Evolutionary conservation across 2,888 invertebrate genomes (phyloP).

Genomic region (Tetropium fuscum): DNA sequence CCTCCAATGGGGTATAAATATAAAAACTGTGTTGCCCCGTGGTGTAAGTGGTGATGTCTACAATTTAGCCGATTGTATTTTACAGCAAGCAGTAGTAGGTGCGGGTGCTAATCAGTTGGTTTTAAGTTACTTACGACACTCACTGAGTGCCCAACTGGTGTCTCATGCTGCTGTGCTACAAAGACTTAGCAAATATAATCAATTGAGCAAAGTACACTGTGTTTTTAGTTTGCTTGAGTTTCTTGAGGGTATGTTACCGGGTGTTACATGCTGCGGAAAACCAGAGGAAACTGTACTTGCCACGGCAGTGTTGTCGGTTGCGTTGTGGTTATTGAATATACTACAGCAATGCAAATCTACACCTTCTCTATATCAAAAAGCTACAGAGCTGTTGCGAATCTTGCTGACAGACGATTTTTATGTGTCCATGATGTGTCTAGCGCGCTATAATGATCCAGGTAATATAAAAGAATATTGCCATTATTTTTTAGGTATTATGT

Average conservation of each 20-base stretch:
- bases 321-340: slow-evolving; percentile 85
- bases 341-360: slow-evolving; percentile 68
- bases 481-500: not conserved
- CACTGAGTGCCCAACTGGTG: slow-evolving; percentile 89
- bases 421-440: slow-evolving; percentile 85
- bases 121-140: slow-evolving; percentile 92
- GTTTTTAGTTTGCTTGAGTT: slow-evolving; percentile 88
- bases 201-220: slow-evolving; percentile 85
- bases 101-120: slow-evolving; percentile 93
- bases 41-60: slow-evolving; percentile 96
- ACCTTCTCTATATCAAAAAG: slow-evolving; percentile 73
- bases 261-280: slow-evolving; percentile 80
- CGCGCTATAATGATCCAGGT: slow-evolving; percentile 84
- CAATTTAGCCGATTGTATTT: slow-evolving; percentile 91
- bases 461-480: too few species aligned
- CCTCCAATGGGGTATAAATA: slow-evolving; percentile 95
- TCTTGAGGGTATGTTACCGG: slow-evolving; percentile 75
- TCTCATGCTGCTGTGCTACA: slow-evolving; percentile 92
- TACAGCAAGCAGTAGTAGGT: slow-evolving; percentile 94
- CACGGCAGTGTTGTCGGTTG: slow-evolving; percentile 83
- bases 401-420: slow-evolving; percentile 75
- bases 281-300: slow-evolving; percentile 90
- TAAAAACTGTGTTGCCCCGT: slow-evolving; percentile 84
- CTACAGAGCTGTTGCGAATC: slow-evolving; percentile 72
- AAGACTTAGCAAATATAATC: slow-evolving; percentile 89